Conservation (phyloP, 2,888 invertebrate species). For the Agriotes lineatus region DNA sequence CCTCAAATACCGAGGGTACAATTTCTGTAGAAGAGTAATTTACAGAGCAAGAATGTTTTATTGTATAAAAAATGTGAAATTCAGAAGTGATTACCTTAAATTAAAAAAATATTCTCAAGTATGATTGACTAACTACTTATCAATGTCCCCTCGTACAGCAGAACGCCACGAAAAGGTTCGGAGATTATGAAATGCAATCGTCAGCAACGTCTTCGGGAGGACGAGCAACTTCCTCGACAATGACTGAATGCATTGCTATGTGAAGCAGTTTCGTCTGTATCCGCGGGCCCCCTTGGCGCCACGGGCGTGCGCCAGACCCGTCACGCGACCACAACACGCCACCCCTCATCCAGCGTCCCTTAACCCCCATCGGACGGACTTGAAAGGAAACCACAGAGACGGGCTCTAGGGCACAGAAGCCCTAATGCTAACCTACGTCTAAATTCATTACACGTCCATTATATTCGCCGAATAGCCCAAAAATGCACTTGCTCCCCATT, state of each 20-base stretch:
- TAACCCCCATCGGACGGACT: slow-evolving; percentile 39
- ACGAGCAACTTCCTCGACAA: not conserved
- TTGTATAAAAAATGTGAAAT: no score
- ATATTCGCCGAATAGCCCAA: not conserved
- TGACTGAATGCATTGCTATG: slow-evolving; percentile 33
- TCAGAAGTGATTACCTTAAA: no score
- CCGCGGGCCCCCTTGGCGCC: slow-evolving; percentile 49
- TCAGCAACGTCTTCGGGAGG: not conserved
- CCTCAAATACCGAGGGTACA: no score
- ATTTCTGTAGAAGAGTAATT: no score
- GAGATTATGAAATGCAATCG: no score
- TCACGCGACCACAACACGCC: slow-evolving; percentile 49
- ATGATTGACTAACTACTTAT: no score
- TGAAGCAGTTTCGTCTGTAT: slow-evolving; percentile 39
- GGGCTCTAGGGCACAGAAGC: slow-evolving; percentile 33
- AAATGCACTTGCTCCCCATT: no score
- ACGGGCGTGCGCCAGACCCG: slow-evolving; percentile 50
- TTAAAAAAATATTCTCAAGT: no score
- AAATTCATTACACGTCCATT: slow-evolving; percentile 30
- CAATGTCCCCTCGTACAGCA: no score
- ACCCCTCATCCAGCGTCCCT: slow-evolving; percentile 33
- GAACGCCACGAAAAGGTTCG: no score
- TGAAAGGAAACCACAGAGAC: slow-evolving; percentile 46
- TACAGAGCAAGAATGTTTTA: no score
- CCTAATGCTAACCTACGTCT: slow-evolving; percentile 36